A percentile compares a stretch with the other conserved stretches of the same genome.
Evolutionary conservation across 2,797 vertebrate species (phyloP).

Genomic region (Erithacus rubecula): DNA sequence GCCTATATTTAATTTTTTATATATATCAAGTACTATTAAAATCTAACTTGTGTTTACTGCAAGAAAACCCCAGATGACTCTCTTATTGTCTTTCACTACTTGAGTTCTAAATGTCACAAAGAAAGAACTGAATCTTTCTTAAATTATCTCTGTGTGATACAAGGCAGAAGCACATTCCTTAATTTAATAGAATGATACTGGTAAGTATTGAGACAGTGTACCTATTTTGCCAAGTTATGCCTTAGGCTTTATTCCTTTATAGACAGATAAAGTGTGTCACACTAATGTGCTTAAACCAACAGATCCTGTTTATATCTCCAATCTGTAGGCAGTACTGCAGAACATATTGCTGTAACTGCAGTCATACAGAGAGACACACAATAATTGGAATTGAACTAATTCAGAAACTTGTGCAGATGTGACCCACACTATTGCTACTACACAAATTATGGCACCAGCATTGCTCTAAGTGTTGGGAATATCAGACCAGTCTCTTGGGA

Average conservation of each 20-base stretch:
- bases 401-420: neutral
- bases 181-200: conserved; percentile 4
- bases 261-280: neutral
- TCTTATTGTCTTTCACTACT: neutral
- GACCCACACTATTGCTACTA: rapidly evolving
- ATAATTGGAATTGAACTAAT: neutral
- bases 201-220: neutral
- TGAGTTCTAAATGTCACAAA: neutral
- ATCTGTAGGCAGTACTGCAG: neutral
- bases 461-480: neutral
- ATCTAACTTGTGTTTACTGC: neutral
- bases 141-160: neutral
- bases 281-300: neutral
- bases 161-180: neutral
- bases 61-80: neutral
- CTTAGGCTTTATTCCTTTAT: conserved; percentile 12
- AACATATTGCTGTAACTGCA: neutral
- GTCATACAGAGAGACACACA: neutral
- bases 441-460: neutral
- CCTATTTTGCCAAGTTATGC: neutral
- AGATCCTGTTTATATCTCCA: neutral
- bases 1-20: neutral
- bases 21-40: neutral
- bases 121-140: neutral
- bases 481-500: neutral